Base-by-base conservation (phyloP, 2,797 vertebrate genomes). In the Phylloscopus collybita region DNA sequence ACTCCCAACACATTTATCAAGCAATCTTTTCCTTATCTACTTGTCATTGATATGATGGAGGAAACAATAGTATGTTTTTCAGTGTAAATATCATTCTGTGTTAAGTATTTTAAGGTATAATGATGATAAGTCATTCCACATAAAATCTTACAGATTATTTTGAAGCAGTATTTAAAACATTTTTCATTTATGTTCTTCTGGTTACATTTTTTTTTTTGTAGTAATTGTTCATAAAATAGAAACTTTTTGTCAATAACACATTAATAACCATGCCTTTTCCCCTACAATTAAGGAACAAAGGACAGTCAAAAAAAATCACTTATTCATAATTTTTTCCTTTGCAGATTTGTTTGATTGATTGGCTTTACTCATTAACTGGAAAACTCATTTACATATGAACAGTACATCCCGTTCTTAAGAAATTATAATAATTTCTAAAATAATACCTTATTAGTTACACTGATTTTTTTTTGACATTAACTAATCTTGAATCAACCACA, bases 301-400 rank as follows among this genome's bases (percentile, higher is more conserved):
- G 20, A 60, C 27, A 61, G 6, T 1, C 8, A 32, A 29, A 73
- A 88, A 65, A 73, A 50, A 21, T 13, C 1, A 1, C 16, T 47
- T 78, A 42, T 53, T 82, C 23, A 54, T 44, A 56, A 6, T 84
- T 88, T 91, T 81, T 80, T 30, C 12, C 30, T 84, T 93, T 88
- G 23, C 27, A 89, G 27, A 53, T 42, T 45, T 86, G 29, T 92
- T 89, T 92, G 87, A 95, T 93, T 93, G 85, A 90, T 56, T 90
- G 38, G 11, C 14, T 96, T 95, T 94, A 91, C 73, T 92, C 51
- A 91, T 90, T 93, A 92, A 65, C 51, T 1, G 0, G 49, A 88
- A 80, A 90, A 44, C 16, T 81, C 19, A 94, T 93, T 97, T 96
- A 69, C 87, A 93, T 96, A 69, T 86, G 86, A 96, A 92, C 32